Evolutionary conservation across 2,797 vertebrate species (phyloP), one percentile per base, ranked within the genome.

Genomic region (Mastacembelus armatus): DNA sequence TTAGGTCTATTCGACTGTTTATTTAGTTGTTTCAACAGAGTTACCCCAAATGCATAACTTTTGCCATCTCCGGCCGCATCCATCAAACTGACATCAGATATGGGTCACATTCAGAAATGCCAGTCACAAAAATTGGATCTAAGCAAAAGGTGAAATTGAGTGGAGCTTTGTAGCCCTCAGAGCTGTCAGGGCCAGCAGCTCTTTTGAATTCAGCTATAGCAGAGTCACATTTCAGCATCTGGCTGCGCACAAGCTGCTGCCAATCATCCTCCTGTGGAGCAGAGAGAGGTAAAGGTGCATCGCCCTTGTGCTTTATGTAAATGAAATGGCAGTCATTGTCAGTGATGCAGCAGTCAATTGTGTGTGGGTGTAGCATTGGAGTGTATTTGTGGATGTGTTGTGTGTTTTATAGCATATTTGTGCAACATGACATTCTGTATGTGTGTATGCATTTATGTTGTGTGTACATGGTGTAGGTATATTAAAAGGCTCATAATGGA

Each of bases 111-210:
- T 75, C 50, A 78, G 14, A 79, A 79, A 76, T 24, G 66, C 57
- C 81, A 67, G 19, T 85, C 74, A 65, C 16, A 64, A 64, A 84
- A 62, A 77, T 50, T 42, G 58, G 39, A 81, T 79, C 72, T 22
- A 30, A 65, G 79, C 67, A 74, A 70, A 82, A 82, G 83, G 81
- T 81, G 75, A 77, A 87, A 86, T 82, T 80, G 80, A 78, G 72
- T 60, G 40, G 64, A 58, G 67, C 66, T 61, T 14, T 27, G 54
- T 29, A 10, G 50, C 61, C 71, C 67, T 64, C n/a, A 0, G 75
- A 75, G 75, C 40, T 6, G 19, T 1, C 29, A n/a, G 49, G 69
- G 27, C 63, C 44, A 5, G 47, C 21, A 11, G 71, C 62, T 72
- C 22, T 45, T 80, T 84, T 76, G 71, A 84, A 84, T 75, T 68